Evolutionary conservation across 2,113 vertebrate genomes (phyloP).

Genomic region (Copsychus sechellarum): DNA sequence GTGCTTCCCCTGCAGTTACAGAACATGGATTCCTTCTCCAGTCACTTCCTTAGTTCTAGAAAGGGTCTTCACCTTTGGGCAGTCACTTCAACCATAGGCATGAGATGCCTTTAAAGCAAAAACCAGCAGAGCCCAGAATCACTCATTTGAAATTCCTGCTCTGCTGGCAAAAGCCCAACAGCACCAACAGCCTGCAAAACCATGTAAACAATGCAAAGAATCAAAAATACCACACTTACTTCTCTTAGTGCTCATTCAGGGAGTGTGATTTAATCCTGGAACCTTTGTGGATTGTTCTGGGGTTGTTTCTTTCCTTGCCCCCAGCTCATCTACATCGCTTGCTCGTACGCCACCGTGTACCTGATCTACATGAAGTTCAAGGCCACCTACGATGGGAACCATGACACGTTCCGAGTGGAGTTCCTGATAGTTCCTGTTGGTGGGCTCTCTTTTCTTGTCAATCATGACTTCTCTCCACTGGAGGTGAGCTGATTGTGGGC

Average conservation of each 20-base stretch:
- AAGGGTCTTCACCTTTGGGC: background rate
- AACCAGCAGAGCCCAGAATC: background rate
- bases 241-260: background rate
- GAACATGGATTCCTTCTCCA: background rate
- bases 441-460: slow-evolving; percentile 93
- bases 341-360: slow-evolving; percentile 93
- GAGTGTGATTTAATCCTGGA: background rate
- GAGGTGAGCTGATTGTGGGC: slow-evolving; percentile 81
- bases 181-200: background rate
- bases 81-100: background rate
- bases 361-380: slow-evolving; percentile 98
- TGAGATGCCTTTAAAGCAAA: background rate
- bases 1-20: background rate
- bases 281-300: background rate
- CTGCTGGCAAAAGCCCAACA: background rate
- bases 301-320: background rate
- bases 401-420: slow-evolving; percentile 97
- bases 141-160: background rate
- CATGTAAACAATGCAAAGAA: background rate
- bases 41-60: background rate
- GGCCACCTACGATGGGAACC: slow-evolving; percentile 97
- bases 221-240: background rate
- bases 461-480: slow-evolving; percentile 97
- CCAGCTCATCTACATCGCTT: slow-evolving; percentile 94
- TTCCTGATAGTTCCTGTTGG: slow-evolving; percentile 96